These are phyloP conservation scores for Anastrepha ludens DNA, from an alignment of 1,140 invertebrate species.

Conservation along the genomic window DNA sequence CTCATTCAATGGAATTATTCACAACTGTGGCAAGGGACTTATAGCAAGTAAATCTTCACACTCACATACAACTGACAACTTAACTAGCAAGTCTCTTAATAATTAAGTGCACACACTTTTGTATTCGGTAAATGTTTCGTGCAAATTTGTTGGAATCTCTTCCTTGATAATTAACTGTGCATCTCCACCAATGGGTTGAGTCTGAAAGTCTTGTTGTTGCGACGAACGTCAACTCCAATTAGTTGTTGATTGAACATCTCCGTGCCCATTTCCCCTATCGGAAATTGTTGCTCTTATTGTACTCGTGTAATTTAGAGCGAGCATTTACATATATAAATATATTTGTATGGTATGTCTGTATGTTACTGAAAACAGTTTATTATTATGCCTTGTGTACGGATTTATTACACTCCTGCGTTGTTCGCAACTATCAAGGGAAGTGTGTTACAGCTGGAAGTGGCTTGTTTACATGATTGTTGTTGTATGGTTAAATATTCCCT, in stretches of 20 bases:
- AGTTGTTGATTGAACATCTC: neutral
- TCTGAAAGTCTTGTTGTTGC: neutral
- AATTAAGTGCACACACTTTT: neutral
- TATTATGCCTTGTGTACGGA: neutral
- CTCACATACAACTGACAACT: neutral
- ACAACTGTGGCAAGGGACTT: neutral
- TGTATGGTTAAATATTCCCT: too few relatives aligned
- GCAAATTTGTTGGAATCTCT: neutral
- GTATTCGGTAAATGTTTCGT: neutral
- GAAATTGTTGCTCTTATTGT: neutral
- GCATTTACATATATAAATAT: neutral
- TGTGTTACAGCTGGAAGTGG: neutral
- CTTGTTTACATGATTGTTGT: neutral
- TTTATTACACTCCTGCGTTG: neutral
- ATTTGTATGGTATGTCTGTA: neutral
- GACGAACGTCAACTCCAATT: neutral
- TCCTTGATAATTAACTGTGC: neutral
- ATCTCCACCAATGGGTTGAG: neutral
- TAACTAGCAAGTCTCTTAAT: neutral
- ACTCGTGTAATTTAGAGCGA: neutral
- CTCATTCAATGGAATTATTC: neutral
- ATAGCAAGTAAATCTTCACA: neutral
- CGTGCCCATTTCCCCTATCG: neutral
- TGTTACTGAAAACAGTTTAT: neutral
- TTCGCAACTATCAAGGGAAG: neutral